These are phyloP conservation scores for Enteromius viviparus DNA, from an alignment of 2,797 vertebrate species.

Conservation along the genomic window DNA sequence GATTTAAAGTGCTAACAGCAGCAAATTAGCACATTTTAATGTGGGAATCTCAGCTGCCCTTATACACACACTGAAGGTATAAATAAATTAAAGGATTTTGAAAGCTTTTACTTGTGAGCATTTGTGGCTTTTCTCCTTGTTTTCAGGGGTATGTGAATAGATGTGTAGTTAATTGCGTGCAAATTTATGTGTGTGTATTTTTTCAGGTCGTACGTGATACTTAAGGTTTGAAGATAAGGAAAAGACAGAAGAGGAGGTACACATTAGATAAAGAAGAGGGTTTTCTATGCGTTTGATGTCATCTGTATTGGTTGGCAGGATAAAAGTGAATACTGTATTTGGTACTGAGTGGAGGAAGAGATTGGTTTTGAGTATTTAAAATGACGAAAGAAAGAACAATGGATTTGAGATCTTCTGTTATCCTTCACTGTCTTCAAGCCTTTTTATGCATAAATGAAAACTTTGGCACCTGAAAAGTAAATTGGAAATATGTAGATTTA, in stretches of 20 bases:
- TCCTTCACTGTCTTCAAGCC: not conserved
- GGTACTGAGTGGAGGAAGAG: not conserved
- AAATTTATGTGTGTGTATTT: slow-evolving; percentile 10
- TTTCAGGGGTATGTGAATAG: slow-evolving; percentile 23
- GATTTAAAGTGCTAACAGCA: not conserved
- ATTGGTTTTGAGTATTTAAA: not conserved
- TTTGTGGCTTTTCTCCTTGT: slow-evolving; percentile 11
- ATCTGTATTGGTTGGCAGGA: not conserved
- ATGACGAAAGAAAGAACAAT: not conserved
- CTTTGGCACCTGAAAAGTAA: not conserved
- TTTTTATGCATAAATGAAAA: slow-evolving; percentile 12
- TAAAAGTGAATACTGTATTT: not conserved
- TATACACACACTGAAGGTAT: slow-evolving; percentile 3
- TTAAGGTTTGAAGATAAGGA: not conserved
- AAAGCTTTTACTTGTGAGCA: slow-evolving; percentile 43
- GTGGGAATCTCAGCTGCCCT: not conserved
- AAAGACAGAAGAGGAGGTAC: slow-evolving; percentile 7
- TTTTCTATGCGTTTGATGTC: not conserved
- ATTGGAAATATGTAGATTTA: slow-evolving; percentile 5
- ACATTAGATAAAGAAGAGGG: slow-evolving; percentile 13
- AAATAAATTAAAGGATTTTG: slow-evolving; percentile 43
- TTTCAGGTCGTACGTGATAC: slow-evolving; percentile 4
- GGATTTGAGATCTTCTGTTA: slow-evolving; percentile 26
- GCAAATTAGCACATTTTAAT: not conserved
- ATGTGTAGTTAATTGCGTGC: not conserved